Conservation (phyloP, 2,113 vertebrate genomes). For the Saimiri boliviensis region DNA sequence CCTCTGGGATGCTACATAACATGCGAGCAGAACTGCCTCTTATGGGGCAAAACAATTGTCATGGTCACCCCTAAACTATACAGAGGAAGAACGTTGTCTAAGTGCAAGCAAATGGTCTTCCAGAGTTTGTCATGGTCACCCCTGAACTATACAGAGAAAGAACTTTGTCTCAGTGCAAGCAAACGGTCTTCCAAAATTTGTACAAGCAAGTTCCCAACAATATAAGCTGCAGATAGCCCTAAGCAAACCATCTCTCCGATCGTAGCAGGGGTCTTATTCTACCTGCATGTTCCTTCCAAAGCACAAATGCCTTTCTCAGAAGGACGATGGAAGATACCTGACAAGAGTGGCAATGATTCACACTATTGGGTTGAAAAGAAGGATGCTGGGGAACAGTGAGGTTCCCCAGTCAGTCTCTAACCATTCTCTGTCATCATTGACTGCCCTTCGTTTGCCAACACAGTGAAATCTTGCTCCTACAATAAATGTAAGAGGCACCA, state of each 20-base stretch:
- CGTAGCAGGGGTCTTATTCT: not conserved
- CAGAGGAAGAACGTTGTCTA: not conserved
- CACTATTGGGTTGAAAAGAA: not conserved
- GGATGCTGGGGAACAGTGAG: not conserved
- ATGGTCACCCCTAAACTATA: not conserved
- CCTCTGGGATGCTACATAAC: no score
- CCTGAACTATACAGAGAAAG: not conserved
- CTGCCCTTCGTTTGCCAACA: not conserved
- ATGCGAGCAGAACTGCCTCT: not conserved
- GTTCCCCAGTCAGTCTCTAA: not conserved
- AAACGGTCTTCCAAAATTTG: not conserved
- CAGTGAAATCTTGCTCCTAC: not conserved
- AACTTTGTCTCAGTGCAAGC: not conserved
- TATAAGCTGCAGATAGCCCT: rapidly evolving
- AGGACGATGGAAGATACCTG: not conserved
- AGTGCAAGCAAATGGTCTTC: not conserved
- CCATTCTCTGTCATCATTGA: not conserved
- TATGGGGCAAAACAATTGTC: no score
- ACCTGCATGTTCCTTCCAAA: not conserved
- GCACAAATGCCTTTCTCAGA: no score
- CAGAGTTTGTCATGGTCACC: not conserved
- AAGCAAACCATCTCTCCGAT: not conserved
- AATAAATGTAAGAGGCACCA: no score
- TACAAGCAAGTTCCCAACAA: not conserved
- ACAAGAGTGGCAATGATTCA: not conserved